phyloP scores from a whole-genome alignment of 2,797 vertebrate species.

The Phataginus tetradactyla region DNA sequence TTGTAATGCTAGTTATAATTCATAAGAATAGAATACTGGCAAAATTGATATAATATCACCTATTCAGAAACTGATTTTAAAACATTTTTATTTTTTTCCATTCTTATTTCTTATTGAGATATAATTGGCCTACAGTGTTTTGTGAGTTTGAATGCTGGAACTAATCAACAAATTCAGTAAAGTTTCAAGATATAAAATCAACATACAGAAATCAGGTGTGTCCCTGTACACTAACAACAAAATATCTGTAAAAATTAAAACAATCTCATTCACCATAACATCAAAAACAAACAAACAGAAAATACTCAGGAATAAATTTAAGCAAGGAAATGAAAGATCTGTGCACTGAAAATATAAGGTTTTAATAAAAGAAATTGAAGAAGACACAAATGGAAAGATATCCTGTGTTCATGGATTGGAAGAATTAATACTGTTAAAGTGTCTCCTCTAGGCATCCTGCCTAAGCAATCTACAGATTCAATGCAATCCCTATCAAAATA shows the following conservation, averaged over 20 bases:
- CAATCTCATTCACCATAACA: no score
- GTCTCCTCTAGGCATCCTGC: no score
- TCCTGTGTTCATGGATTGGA: background rate
- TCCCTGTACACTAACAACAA: no score
- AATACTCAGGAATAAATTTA: no score
- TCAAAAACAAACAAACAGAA: no score
- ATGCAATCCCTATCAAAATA: no score
- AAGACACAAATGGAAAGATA: background rate
- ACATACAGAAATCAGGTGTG: background rate
- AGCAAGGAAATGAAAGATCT: no score
- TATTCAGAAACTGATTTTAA: background rate
- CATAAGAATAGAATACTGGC: background rate
- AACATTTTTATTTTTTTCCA: background rate
- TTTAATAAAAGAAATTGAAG: background rate
- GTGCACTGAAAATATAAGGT: background rate
- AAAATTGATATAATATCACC: background rate
- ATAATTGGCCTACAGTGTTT: background rate
- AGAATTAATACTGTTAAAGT: background rate
- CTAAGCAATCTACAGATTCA: no score
- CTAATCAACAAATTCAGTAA: background rate
- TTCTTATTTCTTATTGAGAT: background rate
- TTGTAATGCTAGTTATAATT: background rate
- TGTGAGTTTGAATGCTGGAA: background rate
- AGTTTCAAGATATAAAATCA: background rate
- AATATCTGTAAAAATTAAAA: no score